These are phyloP conservation scores for Dicerorhinus sumatrensis DNA, from an alignment of 2,113 vertebrate species.

Conservation along the genomic window DNA sequence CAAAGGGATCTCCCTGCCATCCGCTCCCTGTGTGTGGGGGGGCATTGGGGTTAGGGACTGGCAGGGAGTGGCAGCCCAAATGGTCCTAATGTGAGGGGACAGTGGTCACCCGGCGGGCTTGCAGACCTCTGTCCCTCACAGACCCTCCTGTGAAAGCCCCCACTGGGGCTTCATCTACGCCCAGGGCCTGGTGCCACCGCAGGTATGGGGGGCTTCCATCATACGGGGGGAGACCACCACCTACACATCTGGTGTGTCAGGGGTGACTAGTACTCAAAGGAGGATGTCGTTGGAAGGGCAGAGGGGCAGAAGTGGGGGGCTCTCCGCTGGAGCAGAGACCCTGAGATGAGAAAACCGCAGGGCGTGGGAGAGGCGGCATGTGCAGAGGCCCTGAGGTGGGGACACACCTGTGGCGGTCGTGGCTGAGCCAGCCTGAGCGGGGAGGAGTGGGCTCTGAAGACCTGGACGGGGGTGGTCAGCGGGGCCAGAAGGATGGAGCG, in stretches of 20 bases:
- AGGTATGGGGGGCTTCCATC: not conserved
- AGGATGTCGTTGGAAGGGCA: not conserved
- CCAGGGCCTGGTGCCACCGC: not conserved
- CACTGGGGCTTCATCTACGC: fast-evolving
- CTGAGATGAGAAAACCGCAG: not conserved
- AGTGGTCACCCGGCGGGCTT: not conserved
- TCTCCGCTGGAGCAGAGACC: not conserved
- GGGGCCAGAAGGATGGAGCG: not conserved
- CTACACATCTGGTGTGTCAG: not conserved
- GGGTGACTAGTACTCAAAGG: not conserved
- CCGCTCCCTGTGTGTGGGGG: not conserved
- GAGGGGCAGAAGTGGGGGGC: too few species aligned
- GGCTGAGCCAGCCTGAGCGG: fast-evolving
- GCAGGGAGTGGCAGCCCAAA: not conserved
- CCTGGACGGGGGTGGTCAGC: not conserved
- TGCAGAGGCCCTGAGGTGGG: not conserved
- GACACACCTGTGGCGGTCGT: too few species aligned
- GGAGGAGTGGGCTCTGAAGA: not conserved
- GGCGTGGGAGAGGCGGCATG: not conserved
- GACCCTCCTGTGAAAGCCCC: not conserved
- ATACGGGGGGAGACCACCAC: not conserved
- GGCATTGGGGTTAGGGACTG: not conserved
- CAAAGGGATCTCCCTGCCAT: not conserved
- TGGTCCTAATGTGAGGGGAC: not conserved
- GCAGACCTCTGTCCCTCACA: not conserved